phyloP scores from a whole-genome alignment of 2,888 invertebrate species.

The Drosophila picticornis region DNA sequence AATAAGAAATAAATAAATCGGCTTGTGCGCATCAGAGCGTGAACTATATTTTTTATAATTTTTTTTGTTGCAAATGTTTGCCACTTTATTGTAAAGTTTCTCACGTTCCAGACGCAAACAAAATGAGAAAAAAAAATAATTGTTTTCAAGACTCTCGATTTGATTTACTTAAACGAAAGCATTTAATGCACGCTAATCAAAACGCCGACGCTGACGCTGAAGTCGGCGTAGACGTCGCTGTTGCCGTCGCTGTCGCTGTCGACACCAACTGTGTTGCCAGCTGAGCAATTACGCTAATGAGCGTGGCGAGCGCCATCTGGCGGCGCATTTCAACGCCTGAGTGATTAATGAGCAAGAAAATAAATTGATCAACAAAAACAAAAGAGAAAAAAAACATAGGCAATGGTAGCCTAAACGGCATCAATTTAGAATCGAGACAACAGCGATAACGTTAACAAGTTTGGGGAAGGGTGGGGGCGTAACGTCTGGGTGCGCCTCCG shows the following conservation, averaged over 20 bases:
- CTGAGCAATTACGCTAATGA: conserved; percentile 71
- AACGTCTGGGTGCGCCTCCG: conserved; percentile 37
- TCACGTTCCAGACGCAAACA: conserved; percentile 66
- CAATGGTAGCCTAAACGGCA: conserved; percentile 49
- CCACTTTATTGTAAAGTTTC: conserved; percentile 70
- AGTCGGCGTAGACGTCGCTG: conserved; percentile 7
- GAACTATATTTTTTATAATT: conserved; percentile 54
- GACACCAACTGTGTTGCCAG: conserved; percentile 42
- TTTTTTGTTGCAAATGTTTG: conserved; percentile 33
- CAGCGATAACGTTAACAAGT: conserved; percentile 59
- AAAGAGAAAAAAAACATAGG: conserved; percentile 25
- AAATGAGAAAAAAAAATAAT: conserved; percentile 22
- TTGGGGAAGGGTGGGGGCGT: conserved; percentile 32
- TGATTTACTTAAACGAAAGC: conserved; percentile 78
- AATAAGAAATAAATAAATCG: conserved; percentile 72
- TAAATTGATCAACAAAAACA: conserved; percentile 61
- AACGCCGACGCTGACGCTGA: conserved; percentile 34
- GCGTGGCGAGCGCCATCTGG: conserved; percentile 70
- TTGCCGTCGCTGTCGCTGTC: conserved; percentile 9
- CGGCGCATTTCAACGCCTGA: conserved; percentile 76
- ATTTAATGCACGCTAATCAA: conserved; percentile 80
- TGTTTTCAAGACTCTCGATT: conserved; percentile 66
- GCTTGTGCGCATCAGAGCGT: conserved; percentile 76
- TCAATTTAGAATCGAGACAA: conserved; percentile 45
- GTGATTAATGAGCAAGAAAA: conserved; percentile 77